Percentiles rank a stretch among this genome's conserved stretches.
phyloP scores from a whole-genome alignment of 2,113 vertebrate genomes.

The Phoxinus phoxinus region DNA sequence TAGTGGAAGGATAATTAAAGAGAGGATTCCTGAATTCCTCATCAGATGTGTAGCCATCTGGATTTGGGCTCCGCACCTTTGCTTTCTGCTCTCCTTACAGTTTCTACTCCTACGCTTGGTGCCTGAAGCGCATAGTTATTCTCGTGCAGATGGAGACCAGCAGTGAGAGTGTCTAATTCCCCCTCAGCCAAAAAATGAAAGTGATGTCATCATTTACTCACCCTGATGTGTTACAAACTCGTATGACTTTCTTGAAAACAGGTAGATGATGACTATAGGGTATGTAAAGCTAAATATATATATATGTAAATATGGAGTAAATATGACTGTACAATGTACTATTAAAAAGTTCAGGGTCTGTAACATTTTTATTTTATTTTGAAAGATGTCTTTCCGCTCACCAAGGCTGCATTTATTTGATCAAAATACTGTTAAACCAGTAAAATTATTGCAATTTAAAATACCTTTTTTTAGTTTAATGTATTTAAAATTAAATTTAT shows the following conservation, averaged over 20 bases:
- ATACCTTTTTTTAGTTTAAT: not conserved
- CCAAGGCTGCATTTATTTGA: not conserved
- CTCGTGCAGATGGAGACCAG: constrained; percentile 55
- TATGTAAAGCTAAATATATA: too few relatives aligned
- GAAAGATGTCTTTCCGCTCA: not conserved
- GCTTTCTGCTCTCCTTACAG: constrained; percentile 14
- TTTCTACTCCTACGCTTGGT: constrained; percentile 39
- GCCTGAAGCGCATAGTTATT: constrained; percentile 54
- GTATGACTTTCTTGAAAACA: too few relatives aligned
- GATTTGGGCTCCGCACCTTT: constrained; percentile 58
- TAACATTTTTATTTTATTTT: not conserved
- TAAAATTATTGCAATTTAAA: not conserved
- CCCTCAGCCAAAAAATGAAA: not conserved
- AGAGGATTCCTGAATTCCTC: constrained; percentile 71
- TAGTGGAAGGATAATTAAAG: constrained; percentile 70
- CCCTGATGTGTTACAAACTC: too few relatives aligned
- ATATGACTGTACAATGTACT: too few relatives aligned
- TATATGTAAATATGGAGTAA: too few relatives aligned
- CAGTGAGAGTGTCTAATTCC: constrained; percentile 10
- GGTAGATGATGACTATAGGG: too few relatives aligned
- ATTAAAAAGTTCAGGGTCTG: not conserved
- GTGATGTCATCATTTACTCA: too few relatives aligned
- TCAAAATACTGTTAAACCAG: not conserved
- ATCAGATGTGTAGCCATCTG: constrained; percentile 74
- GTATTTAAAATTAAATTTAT: not conserved